Evolutionary conservation across 2,888 invertebrate genomes (phyloP).

Genomic region (Aphelenchoides bicaudatus): DNA sequence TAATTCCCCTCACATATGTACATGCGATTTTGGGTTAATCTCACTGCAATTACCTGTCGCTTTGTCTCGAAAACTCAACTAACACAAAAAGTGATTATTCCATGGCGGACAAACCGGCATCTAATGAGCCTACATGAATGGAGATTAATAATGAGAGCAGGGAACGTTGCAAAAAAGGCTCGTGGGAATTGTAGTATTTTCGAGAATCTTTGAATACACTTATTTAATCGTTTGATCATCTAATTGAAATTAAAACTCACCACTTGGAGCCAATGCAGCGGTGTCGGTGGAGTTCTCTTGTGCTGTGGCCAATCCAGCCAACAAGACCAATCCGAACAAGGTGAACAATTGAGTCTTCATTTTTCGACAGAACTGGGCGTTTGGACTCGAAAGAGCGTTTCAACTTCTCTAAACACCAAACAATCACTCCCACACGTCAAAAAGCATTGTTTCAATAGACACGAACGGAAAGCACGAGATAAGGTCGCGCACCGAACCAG

Average conservation of each 20-base stretch:
- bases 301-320: neutral
- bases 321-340: neutral
- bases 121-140: no score
- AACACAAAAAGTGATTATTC: neutral
- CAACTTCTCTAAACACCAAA: neutral
- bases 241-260: neutral
- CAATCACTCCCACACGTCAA: no score
- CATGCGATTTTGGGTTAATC: no score
- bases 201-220: neutral
- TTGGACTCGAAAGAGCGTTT: no score
- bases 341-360: conserved; percentile 8
- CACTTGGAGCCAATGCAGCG: neutral
- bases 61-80: neutral
- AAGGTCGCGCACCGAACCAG: no score
- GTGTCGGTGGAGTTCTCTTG: conserved; percentile 7
- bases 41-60: no score
- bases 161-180: conserved; percentile 1
- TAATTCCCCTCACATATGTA: no score
- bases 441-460: no score
- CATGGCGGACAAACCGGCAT: no score
- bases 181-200: no score
- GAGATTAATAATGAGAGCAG: no score
- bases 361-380: no score
- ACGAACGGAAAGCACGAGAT: neutral
- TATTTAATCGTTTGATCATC: neutral